These are phyloP conservation scores for Eriocheir sinensis DNA, from an alignment of 1,140 invertebrate genomes.

Conservation along the genomic window DNA sequence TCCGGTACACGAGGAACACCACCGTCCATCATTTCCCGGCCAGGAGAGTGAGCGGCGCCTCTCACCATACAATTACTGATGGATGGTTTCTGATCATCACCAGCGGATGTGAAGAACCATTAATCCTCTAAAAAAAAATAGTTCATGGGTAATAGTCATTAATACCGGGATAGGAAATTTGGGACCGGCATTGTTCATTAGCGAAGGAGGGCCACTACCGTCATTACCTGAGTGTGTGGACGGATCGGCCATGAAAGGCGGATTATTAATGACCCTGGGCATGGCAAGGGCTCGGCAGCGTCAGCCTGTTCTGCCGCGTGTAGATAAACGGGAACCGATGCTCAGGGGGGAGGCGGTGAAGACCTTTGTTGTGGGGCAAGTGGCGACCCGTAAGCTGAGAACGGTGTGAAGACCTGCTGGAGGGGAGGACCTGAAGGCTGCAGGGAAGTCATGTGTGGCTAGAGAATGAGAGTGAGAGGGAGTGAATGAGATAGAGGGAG, in stretches of 20 bases:
- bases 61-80: neutral
- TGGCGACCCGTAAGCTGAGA: neutral
- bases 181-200: neutral
- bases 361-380: too few species aligned
- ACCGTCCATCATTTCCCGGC: neutral
- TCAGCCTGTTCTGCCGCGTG: neutral
- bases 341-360: too few species aligned
- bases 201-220: too few species aligned
- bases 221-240: neutral
- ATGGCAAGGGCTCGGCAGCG: neutral
- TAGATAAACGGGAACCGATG: too few species aligned
- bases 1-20: neutral
- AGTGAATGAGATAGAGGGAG: neutral
- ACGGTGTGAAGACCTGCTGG: neutral
- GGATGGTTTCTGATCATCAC: neutral
- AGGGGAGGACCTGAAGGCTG: too few species aligned
- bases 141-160: neutral
- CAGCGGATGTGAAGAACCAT: neutral
- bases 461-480: too few species aligned
- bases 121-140: slow-evolving; percentile 8
- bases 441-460: too few species aligned
- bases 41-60: neutral
- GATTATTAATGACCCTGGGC: neutral
- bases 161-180: neutral
- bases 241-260: neutral